Conservation (phyloP, 2,888 invertebrate genomes). For the Hybos culiciformis region DNA sequence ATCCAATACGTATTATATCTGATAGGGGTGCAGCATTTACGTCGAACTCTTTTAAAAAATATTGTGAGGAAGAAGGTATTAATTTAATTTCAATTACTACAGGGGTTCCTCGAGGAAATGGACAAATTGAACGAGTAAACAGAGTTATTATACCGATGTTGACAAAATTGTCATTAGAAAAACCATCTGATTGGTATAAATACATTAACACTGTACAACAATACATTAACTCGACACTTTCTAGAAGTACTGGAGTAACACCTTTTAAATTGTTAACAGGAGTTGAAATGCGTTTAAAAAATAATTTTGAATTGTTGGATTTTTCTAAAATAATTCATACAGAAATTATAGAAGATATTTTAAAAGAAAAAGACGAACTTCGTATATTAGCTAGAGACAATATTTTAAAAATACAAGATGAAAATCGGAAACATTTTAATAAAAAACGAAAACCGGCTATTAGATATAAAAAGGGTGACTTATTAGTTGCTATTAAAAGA, state of each 20-base stretch:
- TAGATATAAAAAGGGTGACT: no score
- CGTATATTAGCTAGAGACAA: slow-evolving; percentile 9
- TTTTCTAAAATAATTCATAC: background rate
- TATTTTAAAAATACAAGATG: slow-evolving; percentile 10
- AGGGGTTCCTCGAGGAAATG: no score
- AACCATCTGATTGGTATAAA: slow-evolving; percentile 23
- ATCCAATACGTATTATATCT: background rate
- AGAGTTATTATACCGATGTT: no score
- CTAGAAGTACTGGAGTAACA: slow-evolving; percentile 13
- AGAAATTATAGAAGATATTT: background rate
- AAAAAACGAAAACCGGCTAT: no score
- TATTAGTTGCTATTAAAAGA: no score
- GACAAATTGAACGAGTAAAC: no score
- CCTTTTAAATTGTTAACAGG: slow-evolving; percentile 13
- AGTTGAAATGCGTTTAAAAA: slow-evolving; percentile 9
- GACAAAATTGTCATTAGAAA: slow-evolving; percentile 24
- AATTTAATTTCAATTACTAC: no score
- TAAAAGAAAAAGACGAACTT: background rate
- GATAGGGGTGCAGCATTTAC: slow-evolving; percentile 1
- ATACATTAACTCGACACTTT: slow-evolving; percentile 18
- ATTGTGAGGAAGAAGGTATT: no score
- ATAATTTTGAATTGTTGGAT: slow-evolving; percentile 5
- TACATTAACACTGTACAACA: slow-evolving; percentile 14
- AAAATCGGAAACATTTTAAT: no score
- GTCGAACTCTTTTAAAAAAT: background rate